These are phyloP conservation scores for Hemichromis elongatus DNA, from an alignment of 2,113 vertebrate species.

Conservation along the genomic window DNA sequence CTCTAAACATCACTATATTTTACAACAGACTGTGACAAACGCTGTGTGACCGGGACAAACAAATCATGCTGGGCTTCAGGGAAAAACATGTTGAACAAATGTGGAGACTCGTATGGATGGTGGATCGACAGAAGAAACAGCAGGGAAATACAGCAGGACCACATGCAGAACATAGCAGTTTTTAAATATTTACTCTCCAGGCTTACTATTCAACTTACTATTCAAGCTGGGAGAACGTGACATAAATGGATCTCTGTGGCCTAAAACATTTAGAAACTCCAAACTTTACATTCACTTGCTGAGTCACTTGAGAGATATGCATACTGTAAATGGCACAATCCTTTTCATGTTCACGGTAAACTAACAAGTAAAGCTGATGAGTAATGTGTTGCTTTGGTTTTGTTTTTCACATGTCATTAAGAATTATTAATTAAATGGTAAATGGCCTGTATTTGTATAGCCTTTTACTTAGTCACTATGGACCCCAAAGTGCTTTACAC, in stretches of 20 bases:
- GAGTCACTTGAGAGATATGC: no score
- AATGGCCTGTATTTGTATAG: no score
- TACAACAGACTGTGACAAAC: constrained; percentile 23
- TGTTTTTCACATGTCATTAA: not conserved
- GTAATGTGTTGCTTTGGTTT: not conserved
- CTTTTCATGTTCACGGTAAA: no score
- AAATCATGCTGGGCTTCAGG: constrained; percentile 30
- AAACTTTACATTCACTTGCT: not conserved
- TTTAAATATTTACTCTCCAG: not conserved
- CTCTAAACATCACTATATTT: constrained; percentile 32
- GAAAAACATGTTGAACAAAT: constrained; percentile 24
- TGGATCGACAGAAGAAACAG: not conserved
- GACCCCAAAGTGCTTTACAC: no score
- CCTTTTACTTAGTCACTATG: no score
- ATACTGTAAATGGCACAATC: no score
- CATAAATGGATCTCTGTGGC: not conserved
- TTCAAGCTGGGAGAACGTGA: not conserved
- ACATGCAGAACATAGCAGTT: not conserved
- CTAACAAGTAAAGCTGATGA: not conserved
- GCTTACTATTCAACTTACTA: not conserved
- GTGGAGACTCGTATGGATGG: not conserved
- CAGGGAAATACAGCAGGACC: not conserved
- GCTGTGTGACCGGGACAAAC: constrained; percentile 32
- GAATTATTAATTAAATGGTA: no score
- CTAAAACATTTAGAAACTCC: not conserved